Evolutionary conservation across 1,140 invertebrate genomes (phyloP).

Genomic region (Drepana arcuata): DNA sequence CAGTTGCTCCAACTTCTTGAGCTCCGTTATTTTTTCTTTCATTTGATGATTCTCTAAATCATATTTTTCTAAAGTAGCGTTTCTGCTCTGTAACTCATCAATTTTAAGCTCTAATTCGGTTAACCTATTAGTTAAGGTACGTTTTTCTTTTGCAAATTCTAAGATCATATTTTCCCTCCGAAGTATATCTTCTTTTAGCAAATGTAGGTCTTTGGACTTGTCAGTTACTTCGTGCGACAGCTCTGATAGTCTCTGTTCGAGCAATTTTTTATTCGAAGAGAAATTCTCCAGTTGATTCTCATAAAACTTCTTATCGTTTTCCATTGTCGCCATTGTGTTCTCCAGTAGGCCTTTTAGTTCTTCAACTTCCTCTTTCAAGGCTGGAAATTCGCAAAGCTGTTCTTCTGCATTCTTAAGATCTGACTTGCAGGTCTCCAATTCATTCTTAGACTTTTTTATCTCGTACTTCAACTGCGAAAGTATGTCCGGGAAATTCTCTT

Average conservation of each 20-base stretch:
- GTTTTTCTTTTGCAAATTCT: slow-evolving; percentile 74
- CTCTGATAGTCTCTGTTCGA: slow-evolving; percentile 73
- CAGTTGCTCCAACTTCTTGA: slow-evolving; percentile 57
- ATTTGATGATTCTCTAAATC: slow-evolving; percentile 54
- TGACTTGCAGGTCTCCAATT: slow-evolving; percentile 69
- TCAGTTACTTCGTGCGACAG: slow-evolving; percentile 72
- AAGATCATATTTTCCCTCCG: slow-evolving; percentile 75
- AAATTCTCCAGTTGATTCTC: slow-evolving; percentile 72
- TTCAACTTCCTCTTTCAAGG: slow-evolving; percentile 73
- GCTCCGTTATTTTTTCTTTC: slow-evolving; percentile 46
- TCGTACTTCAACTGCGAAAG: slow-evolving; percentile 72
- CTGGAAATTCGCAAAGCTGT: slow-evolving; percentile 69
- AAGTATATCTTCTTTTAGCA: slow-evolving; percentile 73
- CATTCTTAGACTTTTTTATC: slow-evolving; percentile 65
- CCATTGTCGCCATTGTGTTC: slow-evolving; percentile 70
- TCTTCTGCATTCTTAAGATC: slow-evolving; percentile 70
- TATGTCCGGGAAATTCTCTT: slow-evolving; percentile 59
- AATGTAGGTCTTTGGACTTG: slow-evolving; percentile 72
- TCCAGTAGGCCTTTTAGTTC: slow-evolving; percentile 70
- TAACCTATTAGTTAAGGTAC: slow-evolving; percentile 62
- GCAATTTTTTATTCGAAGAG: slow-evolving; percentile 68
- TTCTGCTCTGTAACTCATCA: slow-evolving; percentile 49
- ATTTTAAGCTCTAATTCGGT: slow-evolving; percentile 56
- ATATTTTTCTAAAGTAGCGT: slow-evolving; percentile 33
- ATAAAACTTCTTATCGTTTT: slow-evolving; percentile 74